phyloP scores from a whole-genome alignment of 2,888 invertebrate genomes.

The Hypselothyrea guttata region DNA sequence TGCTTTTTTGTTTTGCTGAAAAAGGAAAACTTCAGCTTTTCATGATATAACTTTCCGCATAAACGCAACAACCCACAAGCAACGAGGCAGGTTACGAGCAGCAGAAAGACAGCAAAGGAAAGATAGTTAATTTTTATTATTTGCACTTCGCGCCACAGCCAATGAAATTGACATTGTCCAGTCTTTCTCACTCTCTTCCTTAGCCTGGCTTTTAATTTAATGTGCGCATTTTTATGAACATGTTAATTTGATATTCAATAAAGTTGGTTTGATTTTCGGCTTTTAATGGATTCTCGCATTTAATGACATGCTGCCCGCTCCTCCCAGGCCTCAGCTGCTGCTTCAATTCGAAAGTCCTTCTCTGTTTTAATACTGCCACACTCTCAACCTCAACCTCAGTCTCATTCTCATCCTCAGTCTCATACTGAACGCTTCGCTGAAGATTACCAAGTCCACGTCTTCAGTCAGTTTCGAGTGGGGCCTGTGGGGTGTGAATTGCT shows the following conservation, averaged over 20 bases:
- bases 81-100: not conserved
- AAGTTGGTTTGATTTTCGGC: conserved; percentile 76
- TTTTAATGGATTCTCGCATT: conserved; percentile 74
- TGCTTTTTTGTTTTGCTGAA: no score
- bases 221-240: conserved; percentile 76
- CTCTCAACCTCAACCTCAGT: conserved; percentile 16
- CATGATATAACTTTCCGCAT: conserved; percentile 43
- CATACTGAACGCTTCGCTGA: conserved; percentile 50
- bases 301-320: conserved; percentile 56
- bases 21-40: conserved; percentile 1
- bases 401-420: conserved; percentile 25
- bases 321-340: conserved; percentile 4
- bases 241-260: conserved; percentile 79
- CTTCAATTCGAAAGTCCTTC: conserved; percentile 4
- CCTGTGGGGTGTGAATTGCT: conserved; percentile 49
- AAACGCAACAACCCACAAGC: no score
- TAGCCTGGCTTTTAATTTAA: conserved; percentile 63
- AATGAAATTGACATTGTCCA: conserved; percentile 57
- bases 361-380: conserved; percentile 48
- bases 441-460: conserved; percentile 37
- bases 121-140: conserved; percentile 67
- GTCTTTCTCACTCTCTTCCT: conserved; percentile 24
- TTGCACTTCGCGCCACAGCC: conserved; percentile 48
- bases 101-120: not conserved
- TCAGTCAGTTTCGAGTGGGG: not conserved